These are phyloP conservation scores for Phrynosoma blainvillii DNA, from an alignment of 2,113 vertebrate genomes.

Conservation along the genomic window DNA sequence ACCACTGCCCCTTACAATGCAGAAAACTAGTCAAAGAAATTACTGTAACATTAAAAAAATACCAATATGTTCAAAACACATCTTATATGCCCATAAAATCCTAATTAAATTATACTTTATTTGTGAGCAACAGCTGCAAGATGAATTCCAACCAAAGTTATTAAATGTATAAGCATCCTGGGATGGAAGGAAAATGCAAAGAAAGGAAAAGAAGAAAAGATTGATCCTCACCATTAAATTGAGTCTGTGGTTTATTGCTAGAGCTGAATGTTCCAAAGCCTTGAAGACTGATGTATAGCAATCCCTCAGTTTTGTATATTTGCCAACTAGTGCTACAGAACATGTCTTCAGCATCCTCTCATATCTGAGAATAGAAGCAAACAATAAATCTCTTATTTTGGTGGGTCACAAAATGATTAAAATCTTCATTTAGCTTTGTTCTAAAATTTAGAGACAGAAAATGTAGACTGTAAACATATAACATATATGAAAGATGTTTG, in stretches of 20 bases:
- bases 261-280: constrained; percentile 81
- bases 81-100: constrained; percentile 15
- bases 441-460: no score
- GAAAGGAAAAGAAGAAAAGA: not conserved
- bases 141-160: not conserved
- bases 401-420: not conserved
- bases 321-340: constrained; percentile 82
- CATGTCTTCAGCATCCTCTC: constrained; percentile 80
- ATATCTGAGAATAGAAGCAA: constrained; percentile 69
- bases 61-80: not conserved
- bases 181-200: constrained; percentile 33
- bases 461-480: no score
- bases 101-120: constrained; percentile 36
- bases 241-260: constrained; percentile 83
- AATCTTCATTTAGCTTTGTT: not conserved
- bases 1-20: constrained; percentile 1
- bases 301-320: constrained; percentile 83
- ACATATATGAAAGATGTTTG: no score
- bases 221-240: constrained; percentile 81
- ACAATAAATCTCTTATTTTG: not conserved
- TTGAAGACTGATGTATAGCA: constrained; percentile 84
- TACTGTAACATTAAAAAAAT: not conserved
- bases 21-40: constrained; percentile 7
- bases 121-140: constrained; percentile 14
- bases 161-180: constrained; percentile 18